Evolutionary conservation across 2,113 vertebrate genomes (phyloP), one percentile per base, ranked within the genome.

Genomic region (Lagopus leucura): DNA sequence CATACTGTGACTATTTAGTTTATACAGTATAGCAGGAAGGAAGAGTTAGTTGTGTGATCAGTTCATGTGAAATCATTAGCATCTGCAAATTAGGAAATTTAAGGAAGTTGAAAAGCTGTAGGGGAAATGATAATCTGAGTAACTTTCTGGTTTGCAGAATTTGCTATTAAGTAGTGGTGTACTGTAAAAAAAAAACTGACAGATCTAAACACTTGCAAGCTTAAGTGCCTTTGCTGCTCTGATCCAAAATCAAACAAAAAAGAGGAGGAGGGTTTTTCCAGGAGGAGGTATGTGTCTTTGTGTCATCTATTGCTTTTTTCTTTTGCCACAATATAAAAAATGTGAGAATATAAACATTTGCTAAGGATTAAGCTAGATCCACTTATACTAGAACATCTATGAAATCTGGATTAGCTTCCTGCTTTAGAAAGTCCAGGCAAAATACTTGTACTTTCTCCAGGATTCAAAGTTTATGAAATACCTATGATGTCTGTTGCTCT

Each of bases 231-330:
- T 55, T 84, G 32, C 13, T 22, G 12, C 74, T 87, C 85, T 0
- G 0, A 60, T 52, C n/a, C 57, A 60, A 71, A 83, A 86, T 63
- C n/a, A 40, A 95, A 30, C 25, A 86, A 47, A 38, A 52, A 8
- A 88, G 55, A 85, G 1, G 13, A 88, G 16, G 17, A 84, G 12
- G 13, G 4, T 1, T 52, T 86, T 84, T 88, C 34, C 73, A 65
- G 32, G 10, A 90, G 48, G 4, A 94, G 96, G 96, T 97, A 97
- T 24, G 95, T 86, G 30, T 88, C 5, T 88, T 3, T 74, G 4
- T 74, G 10, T 60, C 85, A 1, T 67, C 10, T 66, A 8, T 70
- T 82, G 10, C 8, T 43, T 38, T 28, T 64, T 60, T 52, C 36
- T 72, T 73, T 30, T 88, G 42, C 19, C 5, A 25, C 7, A 28